Conservation (phyloP, 2,113 vertebrate species). For the Stigmatopora nigra region DNA sequence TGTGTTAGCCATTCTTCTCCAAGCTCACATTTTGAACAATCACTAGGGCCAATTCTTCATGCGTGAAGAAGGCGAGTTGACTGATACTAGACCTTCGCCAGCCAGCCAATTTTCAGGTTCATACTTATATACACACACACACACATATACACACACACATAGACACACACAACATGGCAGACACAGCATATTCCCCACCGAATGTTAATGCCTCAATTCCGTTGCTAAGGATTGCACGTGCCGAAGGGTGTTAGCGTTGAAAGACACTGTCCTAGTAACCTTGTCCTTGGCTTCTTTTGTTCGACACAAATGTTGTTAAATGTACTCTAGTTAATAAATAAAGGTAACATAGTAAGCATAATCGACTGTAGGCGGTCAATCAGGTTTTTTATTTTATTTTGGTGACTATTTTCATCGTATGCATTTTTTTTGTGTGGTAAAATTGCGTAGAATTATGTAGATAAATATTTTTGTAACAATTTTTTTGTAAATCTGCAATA, state of each 20-base stretch:
- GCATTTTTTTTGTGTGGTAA: too few relatives aligned
- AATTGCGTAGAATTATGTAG: too few relatives aligned
- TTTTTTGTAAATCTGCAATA: too few relatives aligned
- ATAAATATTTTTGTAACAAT: too few relatives aligned
- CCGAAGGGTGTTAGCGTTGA: constrained; percentile 6
- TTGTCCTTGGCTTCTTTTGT: constrained; percentile 17
- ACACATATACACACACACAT: background rate
- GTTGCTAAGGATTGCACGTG: constrained; percentile 10
- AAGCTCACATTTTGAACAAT: constrained; percentile 22
- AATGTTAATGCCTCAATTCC: constrained; percentile 25
- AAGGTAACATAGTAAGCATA: too few relatives aligned
- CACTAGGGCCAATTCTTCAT: constrained; percentile 43
- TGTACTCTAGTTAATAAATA: background rate
- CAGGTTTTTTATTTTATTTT: too few relatives aligned
- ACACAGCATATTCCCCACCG: constrained; percentile 13
- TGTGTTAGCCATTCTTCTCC: background rate
- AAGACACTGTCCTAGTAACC: constrained; percentile 3
- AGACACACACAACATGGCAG: background rate
- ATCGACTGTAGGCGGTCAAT: too few relatives aligned
- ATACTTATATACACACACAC: background rate
- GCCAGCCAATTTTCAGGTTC: background rate
- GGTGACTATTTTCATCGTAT: too few relatives aligned
- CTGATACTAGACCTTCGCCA: constrained; percentile 51
- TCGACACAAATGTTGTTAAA: constrained; percentile 11
- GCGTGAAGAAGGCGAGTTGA: constrained; percentile 50